Percentiles rank a stretch among this genome's conserved stretches.
phyloP scores from a whole-genome alignment of 2,888 invertebrate species.

The Alloplasta piceator region DNA sequence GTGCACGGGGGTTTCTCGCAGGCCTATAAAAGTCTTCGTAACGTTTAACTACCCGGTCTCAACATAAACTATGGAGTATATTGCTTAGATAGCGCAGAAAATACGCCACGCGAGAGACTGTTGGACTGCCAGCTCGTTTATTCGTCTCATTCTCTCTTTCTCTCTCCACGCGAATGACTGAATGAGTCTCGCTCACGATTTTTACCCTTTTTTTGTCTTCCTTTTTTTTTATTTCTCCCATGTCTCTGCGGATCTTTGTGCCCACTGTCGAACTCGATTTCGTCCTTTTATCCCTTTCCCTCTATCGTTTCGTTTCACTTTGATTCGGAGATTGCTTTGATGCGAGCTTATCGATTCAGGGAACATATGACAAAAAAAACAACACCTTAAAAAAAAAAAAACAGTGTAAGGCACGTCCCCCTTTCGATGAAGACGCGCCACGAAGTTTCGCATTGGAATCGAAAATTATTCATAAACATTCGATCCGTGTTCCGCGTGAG shows the following conservation, averaged over 20 bases:
- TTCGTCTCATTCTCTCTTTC: conserved; percentile 53
- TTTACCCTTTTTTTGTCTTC: conserved; percentile 30
- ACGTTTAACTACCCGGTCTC: conserved; percentile 78
- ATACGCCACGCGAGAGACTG: conserved; percentile 72
- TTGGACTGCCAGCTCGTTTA: conserved; percentile 70
- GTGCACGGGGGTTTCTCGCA: conserved; percentile 73
- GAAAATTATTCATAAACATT: not conserved
- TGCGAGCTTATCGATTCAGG: not conserved
- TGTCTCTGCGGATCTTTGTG: conserved; percentile 7
- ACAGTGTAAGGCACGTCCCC: not conserved
- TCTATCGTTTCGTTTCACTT: not conserved
- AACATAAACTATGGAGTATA: conserved; percentile 79
- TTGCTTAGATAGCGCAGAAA: conserved; percentile 78
- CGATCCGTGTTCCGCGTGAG: not conserved
- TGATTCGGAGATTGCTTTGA: not conserved
- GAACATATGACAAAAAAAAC: no score
- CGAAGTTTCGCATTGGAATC: not conserved
- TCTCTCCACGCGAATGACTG: conserved; percentile 58
- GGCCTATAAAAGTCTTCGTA: conserved; percentile 79
- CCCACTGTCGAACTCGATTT: conserved; percentile 30
- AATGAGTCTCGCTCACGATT: conserved; percentile 43
- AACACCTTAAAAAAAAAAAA: not conserved
- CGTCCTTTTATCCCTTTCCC: not conserved
- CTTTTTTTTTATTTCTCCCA: not conserved
- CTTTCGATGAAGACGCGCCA: not conserved